Conservation (phyloP, 2,888 invertebrate genomes). For the Argyresthia goedartella region DNA sequence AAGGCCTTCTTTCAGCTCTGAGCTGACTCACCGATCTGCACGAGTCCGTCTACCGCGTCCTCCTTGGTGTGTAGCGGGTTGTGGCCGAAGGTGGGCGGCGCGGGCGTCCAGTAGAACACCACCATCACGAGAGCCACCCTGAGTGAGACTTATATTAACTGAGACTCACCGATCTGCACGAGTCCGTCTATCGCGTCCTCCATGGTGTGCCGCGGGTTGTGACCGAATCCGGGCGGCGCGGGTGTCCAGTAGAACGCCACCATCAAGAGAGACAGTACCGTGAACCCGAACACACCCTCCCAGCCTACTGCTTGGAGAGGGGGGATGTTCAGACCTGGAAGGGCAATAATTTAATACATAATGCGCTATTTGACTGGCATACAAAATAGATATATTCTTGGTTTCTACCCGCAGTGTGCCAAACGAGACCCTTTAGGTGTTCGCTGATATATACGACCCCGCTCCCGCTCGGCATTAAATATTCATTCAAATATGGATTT, state of each 20-base stretch:
- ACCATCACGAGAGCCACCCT: constrained; percentile 41
- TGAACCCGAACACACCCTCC: constrained; percentile 79
- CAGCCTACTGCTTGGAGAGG: constrained; percentile 93
- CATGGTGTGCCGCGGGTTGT: constrained; percentile 79
- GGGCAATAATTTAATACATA: background rate
- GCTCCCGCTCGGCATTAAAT: too few species aligned
- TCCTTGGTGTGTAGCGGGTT: constrained; percentile 84
- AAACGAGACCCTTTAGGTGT: too few species aligned
- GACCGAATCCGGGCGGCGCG: constrained; percentile 81
- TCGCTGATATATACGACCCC: too few species aligned
- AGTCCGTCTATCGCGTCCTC: constrained; percentile 91
- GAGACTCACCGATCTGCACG: constrained; percentile 80
- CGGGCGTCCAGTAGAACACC: constrained; percentile 82
- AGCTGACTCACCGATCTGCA: constrained; percentile 82
- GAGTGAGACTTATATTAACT: too few species aligned
- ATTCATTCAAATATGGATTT: too few species aligned
- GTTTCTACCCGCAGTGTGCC: too few species aligned
- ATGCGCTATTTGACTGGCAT: background rate
- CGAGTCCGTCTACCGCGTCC: constrained; percentile 86
- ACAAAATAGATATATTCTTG: background rate
- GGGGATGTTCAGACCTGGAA: constrained; percentile 81
- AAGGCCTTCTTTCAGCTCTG: too few species aligned
- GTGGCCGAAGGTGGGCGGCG: constrained; percentile 81
- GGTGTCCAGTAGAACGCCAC: constrained; percentile 81
- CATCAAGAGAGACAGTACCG: constrained; percentile 37